Evolutionary conservation across 2,888 invertebrate genomes (phyloP), one percentile per base, ranked within the genome.

Genomic region (Megastigmus dorsalis): DNA sequence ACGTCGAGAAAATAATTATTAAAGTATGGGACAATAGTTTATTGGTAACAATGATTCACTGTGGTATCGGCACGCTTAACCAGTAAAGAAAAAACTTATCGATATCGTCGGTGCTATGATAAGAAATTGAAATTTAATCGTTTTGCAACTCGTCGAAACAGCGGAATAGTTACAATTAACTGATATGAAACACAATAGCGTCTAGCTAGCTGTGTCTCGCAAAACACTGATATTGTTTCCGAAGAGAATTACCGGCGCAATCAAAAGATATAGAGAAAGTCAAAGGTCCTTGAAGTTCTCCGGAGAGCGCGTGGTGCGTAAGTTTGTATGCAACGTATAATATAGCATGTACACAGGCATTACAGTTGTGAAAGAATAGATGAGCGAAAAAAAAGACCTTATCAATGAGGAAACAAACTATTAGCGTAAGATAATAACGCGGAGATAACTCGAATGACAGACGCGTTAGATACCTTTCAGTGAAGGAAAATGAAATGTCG

Each of bases 391-490:
- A 79, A 79, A 78, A 80, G 52, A 57, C 23, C 80, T 85, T 86
- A 86, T 86, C 86, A 79, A 81, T 85, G 84, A 83, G 84, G 80
- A 85, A 84, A 85, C 84, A 86, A 84, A 84, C 84, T 85, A 86
- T 85, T 85, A 84, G 80, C 84, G 80, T 82, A 82, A 84, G 84
- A 84, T 83, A 84, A 83, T 78, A 80, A 75, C 67, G 15, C 63
- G 63, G 72, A 79, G 80, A 80, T 80, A 81, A 79, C 78, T 79
- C 62, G 72, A 73, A 79, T 80, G 77, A 78, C 77, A 73, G 78
- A 72, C 77, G 74, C 70, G 76, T 75, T 77, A 75, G 75, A 71
- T 69, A 76, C 67, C 77, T 43, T 43, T 41, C 41, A 76, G 74
- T 62, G 68, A 62, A 60, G 75, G 77, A 79, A 69, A 76, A 79